phyloP scores from a whole-genome alignment of 2,888 invertebrate species.

The Xestia c-nigrum region DNA sequence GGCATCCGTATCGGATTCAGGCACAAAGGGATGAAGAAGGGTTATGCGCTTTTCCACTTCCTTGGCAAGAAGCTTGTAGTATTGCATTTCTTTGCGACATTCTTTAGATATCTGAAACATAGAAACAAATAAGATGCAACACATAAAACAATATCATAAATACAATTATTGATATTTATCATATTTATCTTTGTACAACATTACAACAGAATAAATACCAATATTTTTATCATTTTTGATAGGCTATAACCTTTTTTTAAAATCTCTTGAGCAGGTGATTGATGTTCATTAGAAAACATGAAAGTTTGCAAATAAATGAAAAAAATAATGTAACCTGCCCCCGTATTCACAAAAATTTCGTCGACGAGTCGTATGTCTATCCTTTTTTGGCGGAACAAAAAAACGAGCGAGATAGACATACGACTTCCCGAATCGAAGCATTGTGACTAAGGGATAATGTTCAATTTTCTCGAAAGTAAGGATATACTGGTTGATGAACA shows the following conservation, averaged over 20 bases:
- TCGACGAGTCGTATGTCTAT: too few relatives aligned
- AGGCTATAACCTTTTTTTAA: slow-evolving; percentile 32
- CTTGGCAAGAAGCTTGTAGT: slow-evolving; percentile 92
- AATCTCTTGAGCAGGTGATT: slow-evolving; percentile 45
- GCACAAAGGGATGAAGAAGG: slow-evolving; percentile 82
- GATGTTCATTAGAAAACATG: slow-evolving; percentile 56
- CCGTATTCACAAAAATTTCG: too few relatives aligned
- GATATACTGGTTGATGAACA: neutral
- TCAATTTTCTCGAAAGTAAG: neutral
- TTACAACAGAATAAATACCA: slow-evolving; percentile 40
- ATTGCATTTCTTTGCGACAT: slow-evolving; percentile 92
- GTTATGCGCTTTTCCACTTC: slow-evolving; percentile 91
- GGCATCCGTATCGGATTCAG: slow-evolving; percentile 75
- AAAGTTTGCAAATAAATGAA: slow-evolving; percentile 65
- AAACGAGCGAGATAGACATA: too few relatives aligned
- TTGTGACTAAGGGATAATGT: neutral
- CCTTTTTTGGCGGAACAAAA: too few relatives aligned
- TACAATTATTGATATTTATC: slow-evolving; percentile 37
- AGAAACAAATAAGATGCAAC: slow-evolving; percentile 26
- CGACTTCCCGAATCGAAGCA: too few relatives aligned
- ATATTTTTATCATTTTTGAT: slow-evolving; percentile 60
- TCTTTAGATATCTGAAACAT: slow-evolving; percentile 92
- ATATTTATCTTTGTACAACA: slow-evolving; percentile 39
- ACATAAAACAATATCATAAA: neutral
- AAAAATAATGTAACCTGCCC: slow-evolving; percentile 47